A percentile compares a stretch with the other conserved stretches of the same genome.
These are phyloP conservation scores for Tetramorium alpestre DNA, from an alignment of 1,140 invertebrate genomes.

Conservation along the genomic window DNA sequence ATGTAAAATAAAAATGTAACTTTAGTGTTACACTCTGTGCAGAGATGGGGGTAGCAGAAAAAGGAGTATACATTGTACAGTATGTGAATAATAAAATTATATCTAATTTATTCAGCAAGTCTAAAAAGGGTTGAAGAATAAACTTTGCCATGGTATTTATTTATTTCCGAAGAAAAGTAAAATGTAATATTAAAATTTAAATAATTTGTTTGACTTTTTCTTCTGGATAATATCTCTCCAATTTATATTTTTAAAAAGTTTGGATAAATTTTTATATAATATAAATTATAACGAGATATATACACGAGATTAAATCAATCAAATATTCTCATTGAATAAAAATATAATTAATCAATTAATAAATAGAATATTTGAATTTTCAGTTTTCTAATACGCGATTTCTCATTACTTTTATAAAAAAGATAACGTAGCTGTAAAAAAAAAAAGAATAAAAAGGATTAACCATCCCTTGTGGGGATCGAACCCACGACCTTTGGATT, in stretches of 20 bases:
- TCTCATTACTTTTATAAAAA: neutral
- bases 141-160: neutral
- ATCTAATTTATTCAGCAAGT: constrained; percentile 8
- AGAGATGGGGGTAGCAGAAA: neutral
- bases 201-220: neutral
- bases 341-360: neutral
- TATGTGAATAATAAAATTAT: constrained; percentile 34
- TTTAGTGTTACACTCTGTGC: neutral
- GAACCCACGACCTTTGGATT: constrained; percentile 88
- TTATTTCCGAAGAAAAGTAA: neutral
- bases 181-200: neutral
- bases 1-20: neutral
- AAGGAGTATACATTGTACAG: neutral
- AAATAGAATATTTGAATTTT: neutral
- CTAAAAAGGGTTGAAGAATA: neutral
- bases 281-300: no score
- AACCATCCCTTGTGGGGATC: constrained; percentile 87
- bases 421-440: neutral
- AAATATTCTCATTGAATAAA: no score
- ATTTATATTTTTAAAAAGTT: no score
- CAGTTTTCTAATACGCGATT: neutral
- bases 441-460: neutral
- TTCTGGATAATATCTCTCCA: neutral
- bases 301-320: no score
- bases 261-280: no score